These are phyloP conservation scores for Mizuhopecten yessoensis DNA, from an alignment of 1,140 invertebrate genomes.

Conservation along the genomic window DNA sequence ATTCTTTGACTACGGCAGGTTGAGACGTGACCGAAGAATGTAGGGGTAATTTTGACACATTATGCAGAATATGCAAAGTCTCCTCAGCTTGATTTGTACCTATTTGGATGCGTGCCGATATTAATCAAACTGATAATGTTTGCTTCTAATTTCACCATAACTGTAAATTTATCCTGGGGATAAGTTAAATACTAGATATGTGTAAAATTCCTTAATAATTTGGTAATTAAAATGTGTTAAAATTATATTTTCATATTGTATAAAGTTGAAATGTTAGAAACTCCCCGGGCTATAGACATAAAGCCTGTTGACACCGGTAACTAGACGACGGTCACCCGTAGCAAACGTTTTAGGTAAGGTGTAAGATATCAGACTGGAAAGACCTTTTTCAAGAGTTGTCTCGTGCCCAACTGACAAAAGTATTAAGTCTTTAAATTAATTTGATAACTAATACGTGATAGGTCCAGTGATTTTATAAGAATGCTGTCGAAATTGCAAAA, in stretches of 20 bases:
- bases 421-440: background rate
- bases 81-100: background rate
- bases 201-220: too few relatives aligned
- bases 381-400: background rate
- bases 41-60: background rate
- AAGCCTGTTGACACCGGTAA: background rate
- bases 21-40: background rate
- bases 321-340: background rate
- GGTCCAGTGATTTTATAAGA: background rate
- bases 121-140: too few relatives aligned
- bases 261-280: background rate
- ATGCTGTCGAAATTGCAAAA: background rate
- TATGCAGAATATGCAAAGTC: background rate
- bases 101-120: background rate
- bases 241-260: too few relatives aligned
- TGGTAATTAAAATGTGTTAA: too few relatives aligned
- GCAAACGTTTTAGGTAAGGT: background rate
- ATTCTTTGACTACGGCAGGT: conserved; percentile 25
- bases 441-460: background rate
- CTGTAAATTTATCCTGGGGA: too few relatives aligned
- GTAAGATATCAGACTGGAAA: background rate
- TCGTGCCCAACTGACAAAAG: background rate
- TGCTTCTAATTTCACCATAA: too few relatives aligned
- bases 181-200: too few relatives aligned
- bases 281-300: background rate